These are phyloP conservation scores for Trematocara zebra DNA, from an alignment of 2,113 vertebrate species.

Conservation along the genomic window DNA sequence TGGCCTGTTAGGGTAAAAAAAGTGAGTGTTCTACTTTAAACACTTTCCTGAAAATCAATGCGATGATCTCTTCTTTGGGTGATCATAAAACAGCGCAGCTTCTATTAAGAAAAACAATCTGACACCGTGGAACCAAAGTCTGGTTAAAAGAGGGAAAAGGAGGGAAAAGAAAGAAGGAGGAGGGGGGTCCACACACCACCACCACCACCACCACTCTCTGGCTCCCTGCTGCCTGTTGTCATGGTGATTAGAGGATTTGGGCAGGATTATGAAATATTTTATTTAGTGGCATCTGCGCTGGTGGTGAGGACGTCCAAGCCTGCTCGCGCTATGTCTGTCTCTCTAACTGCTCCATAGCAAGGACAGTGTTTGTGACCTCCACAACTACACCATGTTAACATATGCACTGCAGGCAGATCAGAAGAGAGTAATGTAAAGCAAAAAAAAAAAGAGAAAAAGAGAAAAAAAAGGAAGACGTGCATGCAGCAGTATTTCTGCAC, in stretches of 20 bases:
- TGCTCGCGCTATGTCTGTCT: conserved; percentile 3
- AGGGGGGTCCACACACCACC: conserved; percentile 51
- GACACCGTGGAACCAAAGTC: not conserved
- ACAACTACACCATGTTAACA: not conserved
- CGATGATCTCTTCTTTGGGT: not conserved
- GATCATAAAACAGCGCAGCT: not conserved
- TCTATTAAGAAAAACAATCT: not conserved
- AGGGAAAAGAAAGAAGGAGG: not conserved
- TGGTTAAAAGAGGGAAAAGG: not conserved
- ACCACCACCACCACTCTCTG: conserved; percentile 56
- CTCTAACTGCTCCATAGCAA: conserved; percentile 20
- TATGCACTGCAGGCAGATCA: not conserved
- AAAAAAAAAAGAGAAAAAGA: not conserved
- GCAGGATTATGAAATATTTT: conserved; percentile 77
- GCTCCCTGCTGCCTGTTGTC: conserved; percentile 76
- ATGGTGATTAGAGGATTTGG: conserved; percentile 80
- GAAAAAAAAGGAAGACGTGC: not conserved
- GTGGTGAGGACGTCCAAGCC: conserved; percentile 61
- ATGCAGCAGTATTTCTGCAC: not conserved
- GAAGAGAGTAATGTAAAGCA: not conserved
- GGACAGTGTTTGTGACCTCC: conserved; percentile 1
- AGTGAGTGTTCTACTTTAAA: not conserved
- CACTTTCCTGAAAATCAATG: not conserved
- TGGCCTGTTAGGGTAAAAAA: not conserved
- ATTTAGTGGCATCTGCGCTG: conserved; percentile 76